These are phyloP conservation scores for Leptopilina syphax DNA, from an alignment of 2,888 invertebrate species.

Conservation along the genomic window DNA sequence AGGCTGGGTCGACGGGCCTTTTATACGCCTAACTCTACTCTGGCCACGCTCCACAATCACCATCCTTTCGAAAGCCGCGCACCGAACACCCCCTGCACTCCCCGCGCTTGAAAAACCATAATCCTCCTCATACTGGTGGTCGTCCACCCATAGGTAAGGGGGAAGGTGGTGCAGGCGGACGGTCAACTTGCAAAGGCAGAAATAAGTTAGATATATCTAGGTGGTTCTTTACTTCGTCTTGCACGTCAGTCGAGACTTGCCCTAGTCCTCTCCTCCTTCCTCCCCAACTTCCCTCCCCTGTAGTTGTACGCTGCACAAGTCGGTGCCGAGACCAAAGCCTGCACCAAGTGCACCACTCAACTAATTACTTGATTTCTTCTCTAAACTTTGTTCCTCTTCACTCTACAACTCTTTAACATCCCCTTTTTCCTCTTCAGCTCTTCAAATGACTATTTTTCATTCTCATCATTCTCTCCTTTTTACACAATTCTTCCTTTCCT, in stretches of 20 bases:
- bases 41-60: constrained; percentile 76
- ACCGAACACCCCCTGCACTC: constrained; percentile 66
- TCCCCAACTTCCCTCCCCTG: too few species aligned
- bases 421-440: background rate
- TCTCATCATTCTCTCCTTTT: background rate
- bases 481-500: background rate
- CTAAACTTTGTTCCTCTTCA: background rate
- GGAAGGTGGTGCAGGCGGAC: constrained; percentile 57
- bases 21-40: constrained; percentile 76
- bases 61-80: constrained; percentile 77
- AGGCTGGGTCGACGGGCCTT: constrained; percentile 75
- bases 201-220: constrained; percentile 36
- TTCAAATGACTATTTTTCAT: background rate
- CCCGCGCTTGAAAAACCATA: constrained; percentile 72
- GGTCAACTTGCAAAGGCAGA: constrained; percentile 47
- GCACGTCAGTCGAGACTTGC: constrained; percentile 56
- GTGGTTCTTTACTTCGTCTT: constrained; percentile 47
- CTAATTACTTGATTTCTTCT: constrained; percentile 63
- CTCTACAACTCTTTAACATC: background rate
- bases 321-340: constrained; percentile 43
- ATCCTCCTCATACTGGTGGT: constrained; percentile 65
- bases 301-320: background rate
- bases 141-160: constrained; percentile 58
- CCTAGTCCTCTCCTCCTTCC: constrained; percentile 34
- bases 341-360: constrained; percentile 69